phyloP scores from a whole-genome alignment of 2,113 vertebrate species.

The Ariopsis seemanni region DNA sequence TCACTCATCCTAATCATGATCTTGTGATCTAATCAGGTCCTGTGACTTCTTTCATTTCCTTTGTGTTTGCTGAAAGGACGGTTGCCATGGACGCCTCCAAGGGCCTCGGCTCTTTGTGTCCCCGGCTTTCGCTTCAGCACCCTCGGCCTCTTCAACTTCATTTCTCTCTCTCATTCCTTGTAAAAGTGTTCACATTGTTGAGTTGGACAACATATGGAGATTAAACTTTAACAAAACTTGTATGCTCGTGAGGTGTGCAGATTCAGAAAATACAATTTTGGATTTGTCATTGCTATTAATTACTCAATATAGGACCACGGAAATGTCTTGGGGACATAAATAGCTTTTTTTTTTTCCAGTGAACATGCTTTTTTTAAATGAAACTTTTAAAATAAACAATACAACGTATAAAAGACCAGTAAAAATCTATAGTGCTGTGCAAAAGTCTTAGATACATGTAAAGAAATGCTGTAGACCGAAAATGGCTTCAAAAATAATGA shows the following conservation, averaged over 20 bases:
- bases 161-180: conserved; percentile 16
- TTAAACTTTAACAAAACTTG: neutral
- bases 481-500: too few species aligned
- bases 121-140: conserved; percentile 39
- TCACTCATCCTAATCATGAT: conserved; percentile 54
- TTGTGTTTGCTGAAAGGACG: conserved; percentile 48
- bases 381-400: neutral
- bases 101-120: conserved; percentile 38
- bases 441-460: too few species aligned
- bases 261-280: neutral
- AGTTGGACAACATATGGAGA: conserved; percentile 32
- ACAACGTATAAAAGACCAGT: too few species aligned
- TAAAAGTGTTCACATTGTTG: neutral
- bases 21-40: conserved; percentile 57
- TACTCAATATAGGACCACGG: neutral
- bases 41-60: conserved; percentile 56
- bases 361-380: neutral
- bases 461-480: too few species aligned
- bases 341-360: neutral
- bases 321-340: neutral
- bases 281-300: neutral
- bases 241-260: neutral
- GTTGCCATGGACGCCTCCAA: conserved; percentile 54
- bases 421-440: too few species aligned
- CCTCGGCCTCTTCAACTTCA: conserved; percentile 26